Evolutionary conservation across 1,140 invertebrate species (phyloP).

Genomic region (Scaptomyza pallida): DNA sequence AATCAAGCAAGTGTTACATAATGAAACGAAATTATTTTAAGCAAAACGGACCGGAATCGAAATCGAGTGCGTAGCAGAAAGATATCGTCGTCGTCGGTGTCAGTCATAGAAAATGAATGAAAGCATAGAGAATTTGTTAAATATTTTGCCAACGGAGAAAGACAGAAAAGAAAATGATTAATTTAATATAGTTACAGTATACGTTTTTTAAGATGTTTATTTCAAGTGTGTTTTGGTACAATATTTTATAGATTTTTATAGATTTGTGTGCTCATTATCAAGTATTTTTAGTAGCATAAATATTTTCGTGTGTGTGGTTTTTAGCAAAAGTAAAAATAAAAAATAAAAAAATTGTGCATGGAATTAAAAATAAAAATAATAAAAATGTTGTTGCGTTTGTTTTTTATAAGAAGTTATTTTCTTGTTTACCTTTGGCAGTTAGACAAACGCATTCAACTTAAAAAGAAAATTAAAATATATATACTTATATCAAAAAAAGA

Average conservation of each 20-base stretch:
- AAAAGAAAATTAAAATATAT: constrained; percentile 4
- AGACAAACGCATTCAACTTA: constrained; percentile 43
- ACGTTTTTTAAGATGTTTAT: constrained; percentile 53
- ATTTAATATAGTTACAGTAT: constrained; percentile 58
- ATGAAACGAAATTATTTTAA: constrained; percentile 46
- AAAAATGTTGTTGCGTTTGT: constrained; percentile 55
- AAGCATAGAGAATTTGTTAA: constrained; percentile 68
- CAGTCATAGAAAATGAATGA: constrained; percentile 36
- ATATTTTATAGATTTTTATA: constrained; percentile 44
- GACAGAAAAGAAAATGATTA: constrained; percentile 48
- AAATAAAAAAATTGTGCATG: constrained; percentile 24
- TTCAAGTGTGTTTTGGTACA: constrained; percentile 50
- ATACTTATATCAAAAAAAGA: constrained; percentile 24
- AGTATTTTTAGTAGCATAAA: constrained; percentile 59
- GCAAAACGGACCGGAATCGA: constrained; percentile 22
- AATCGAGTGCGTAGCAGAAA: constrained; percentile 15
- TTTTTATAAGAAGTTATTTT: constrained; percentile 40
- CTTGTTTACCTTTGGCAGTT: constrained; percentile 48
- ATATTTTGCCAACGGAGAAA: constrained; percentile 58
- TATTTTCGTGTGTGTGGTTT: constrained; percentile 53
- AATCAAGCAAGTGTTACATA: constrained; percentile 24
- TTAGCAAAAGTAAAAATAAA: too few relatives aligned
- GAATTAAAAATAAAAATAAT: constrained; percentile 30
- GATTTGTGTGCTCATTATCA: constrained; percentile 49
- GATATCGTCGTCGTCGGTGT: constrained; percentile 17